phyloP scores from a whole-genome alignment of 2,888 invertebrate genomes.

The Drosophila aldrichi region DNA sequence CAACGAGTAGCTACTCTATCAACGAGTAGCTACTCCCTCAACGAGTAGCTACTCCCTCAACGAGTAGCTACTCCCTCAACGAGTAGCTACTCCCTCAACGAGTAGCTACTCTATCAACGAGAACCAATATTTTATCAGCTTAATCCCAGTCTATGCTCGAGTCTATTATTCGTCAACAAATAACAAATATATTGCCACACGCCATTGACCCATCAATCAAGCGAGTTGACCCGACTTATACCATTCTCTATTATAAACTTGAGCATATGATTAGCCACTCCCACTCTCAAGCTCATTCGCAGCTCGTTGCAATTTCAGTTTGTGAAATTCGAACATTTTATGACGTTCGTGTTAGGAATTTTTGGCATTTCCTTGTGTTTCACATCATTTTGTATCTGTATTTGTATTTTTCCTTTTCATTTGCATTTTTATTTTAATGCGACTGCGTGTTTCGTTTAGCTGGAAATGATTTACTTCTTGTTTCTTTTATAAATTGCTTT shows the following conservation, averaged over 20 bases:
- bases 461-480: slow-evolving; percentile 40
- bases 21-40: too few relatives aligned
- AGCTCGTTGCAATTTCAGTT: slow-evolving; percentile 3
- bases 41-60: background rate
- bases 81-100: too few relatives aligned
- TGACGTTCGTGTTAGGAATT: slow-evolving; percentile 45
- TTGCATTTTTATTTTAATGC: background rate
- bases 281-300: background rate
- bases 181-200: background rate
- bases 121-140: too few relatives aligned
- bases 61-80: too few relatives aligned
- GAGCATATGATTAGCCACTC: background rate
- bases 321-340: slow-evolving; percentile 13
- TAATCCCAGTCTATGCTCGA: too few relatives aligned
- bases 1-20: too few relatives aligned
- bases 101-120: too few relatives aligned
- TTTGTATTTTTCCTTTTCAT: background rate
- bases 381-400: slow-evolving; percentile 10
- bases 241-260: background rate
- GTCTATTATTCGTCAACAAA: too few relatives aligned
- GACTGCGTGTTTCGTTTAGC: slow-evolving; percentile 24
- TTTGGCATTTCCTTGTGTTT: slow-evolving; percentile 35
- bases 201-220: slow-evolving; percentile 10
- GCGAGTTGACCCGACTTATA: background rate
- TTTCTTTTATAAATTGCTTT: slow-evolving; percentile 34